Base-by-base conservation (phyloP, 2,888 invertebrate species). In the Apomyelois bistriatella region DNA sequence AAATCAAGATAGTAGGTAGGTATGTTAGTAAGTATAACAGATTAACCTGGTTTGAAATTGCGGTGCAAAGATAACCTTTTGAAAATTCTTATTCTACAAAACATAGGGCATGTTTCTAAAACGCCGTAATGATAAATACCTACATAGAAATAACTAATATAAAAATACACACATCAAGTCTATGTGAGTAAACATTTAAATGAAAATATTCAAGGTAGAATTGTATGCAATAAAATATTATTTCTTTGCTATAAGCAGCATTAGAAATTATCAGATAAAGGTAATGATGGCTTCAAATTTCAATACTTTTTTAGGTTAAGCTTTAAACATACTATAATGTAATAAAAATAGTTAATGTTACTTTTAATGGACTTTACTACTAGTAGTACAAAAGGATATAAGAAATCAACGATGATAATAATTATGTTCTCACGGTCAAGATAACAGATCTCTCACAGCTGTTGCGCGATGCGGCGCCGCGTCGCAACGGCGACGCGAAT, bases 371-470 rank as follows among this genome's bases (percentile, higher is more conserved):
- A 58, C 52, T 22, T 22, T 59, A 62, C 35, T 60, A 66, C 60
- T 66, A 62, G 30, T 60, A 66, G 59, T 66, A 69, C 58, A 62
- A 50, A 66, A 64, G 60, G 56, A 69, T 59, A 71, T 67, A 73
- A 72, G 64, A 73, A 70, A 40, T 40, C 10, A 56, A 52, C 51
- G 68, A 72, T 68, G 65, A 72, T 67, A 74, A 73, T 77, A 74
- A 79, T 72, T 68, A 68, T 78, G 70, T 64, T 85, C 89, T 88
- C 88, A 90, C 89, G 85, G 85, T 86, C 79, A 87, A 85, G 81
- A 81, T 82, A 83, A 82, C 65, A 74, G 79, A 82, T 77, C 78
- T 76, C 71, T 74, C 79, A 79, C 87, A 86, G 87, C 82, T 85
- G 86, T 82, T 84, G 84, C 79, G 78, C 74, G 78, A 64, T 70